These are phyloP conservation scores for Synergus japonicus DNA, from an alignment of 2,888 invertebrate species.

Conservation along the genomic window DNA sequence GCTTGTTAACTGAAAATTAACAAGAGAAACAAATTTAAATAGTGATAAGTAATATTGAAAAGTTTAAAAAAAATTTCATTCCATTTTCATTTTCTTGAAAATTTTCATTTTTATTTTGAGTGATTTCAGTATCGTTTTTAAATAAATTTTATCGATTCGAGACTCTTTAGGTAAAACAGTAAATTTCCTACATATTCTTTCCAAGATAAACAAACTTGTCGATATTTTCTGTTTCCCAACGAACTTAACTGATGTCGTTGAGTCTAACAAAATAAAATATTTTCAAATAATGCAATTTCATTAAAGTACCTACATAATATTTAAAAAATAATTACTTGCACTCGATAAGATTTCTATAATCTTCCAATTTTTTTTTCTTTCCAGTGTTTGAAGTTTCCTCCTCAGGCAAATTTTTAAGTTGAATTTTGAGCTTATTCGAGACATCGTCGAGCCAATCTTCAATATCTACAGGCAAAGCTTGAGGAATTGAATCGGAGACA, in stretches of 20 bases:
- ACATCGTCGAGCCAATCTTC: slow-evolving; percentile 69
- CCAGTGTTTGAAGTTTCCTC: background rate
- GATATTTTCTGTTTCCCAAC: background rate
- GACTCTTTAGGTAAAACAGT: background rate
- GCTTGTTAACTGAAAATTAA: background rate
- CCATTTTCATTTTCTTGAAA: no score
- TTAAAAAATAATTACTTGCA: slow-evolving; percentile 28
- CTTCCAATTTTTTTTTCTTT: background rate
- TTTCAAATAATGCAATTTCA: background rate
- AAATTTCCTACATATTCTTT: background rate
- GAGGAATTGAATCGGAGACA: slow-evolving; percentile 44
- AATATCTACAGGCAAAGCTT: slow-evolving; percentile 62
- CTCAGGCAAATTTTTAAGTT: background rate
- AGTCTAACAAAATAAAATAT: background rate
- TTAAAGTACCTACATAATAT: background rate
- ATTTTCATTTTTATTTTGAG: background rate
- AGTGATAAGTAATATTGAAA: background rate
- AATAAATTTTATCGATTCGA: background rate
- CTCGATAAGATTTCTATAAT: slow-evolving; percentile 5
- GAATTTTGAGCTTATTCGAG: slow-evolving; percentile 56
- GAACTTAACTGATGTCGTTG: background rate
- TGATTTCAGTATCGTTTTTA: background rate
- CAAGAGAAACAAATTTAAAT: background rate
- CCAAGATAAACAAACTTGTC: background rate
- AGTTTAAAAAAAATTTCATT: no score